Percentiles rank a stretch among this genome's conserved stretches.
phyloP scores from a whole-genome alignment of 2,888 invertebrate species.

The Callosobruchus maculatus region DNA sequence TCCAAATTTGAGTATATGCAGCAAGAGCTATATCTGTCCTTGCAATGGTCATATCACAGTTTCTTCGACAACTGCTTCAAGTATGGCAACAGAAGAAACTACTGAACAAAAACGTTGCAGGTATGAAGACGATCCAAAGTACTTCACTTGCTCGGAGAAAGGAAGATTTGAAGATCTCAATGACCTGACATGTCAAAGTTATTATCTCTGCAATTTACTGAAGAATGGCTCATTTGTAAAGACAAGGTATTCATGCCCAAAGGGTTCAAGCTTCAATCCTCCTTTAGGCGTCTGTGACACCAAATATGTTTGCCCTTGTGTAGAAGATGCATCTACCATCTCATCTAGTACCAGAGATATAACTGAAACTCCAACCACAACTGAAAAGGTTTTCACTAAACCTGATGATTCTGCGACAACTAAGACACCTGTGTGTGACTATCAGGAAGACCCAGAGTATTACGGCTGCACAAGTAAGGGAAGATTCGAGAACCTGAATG shows the following conservation, averaged over 20 bases:
- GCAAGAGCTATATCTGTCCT: constrained; percentile 8
- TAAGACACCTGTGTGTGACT: not conserved
- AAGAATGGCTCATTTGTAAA: constrained; percentile 36
- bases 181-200: constrained; percentile 35
- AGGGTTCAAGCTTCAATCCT: not conserved
- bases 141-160: constrained; percentile 28
- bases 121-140: not conserved
- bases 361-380: not conserved
- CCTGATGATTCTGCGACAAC: not conserved
- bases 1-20: constrained; percentile 18
- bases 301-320: constrained; percentile 8
- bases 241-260: constrained; percentile 29
- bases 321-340: not conserved
- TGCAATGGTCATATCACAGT: not conserved
- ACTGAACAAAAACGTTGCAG: not conserved
- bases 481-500: constrained; percentile 13
- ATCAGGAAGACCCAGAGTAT: not conserved
- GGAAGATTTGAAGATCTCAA: constrained; percentile 49
- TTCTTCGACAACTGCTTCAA: not conserved
- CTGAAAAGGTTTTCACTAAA: not conserved
- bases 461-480: constrained; percentile 12
- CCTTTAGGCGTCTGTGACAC: constrained; percentile 12
- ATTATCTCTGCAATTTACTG: constrained; percentile 27
- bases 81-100: not conserved
- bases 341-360: not conserved